Evolutionary conservation across 2,113 vertebrate species (phyloP).

Genomic region (Brienomyrus longianalis): DNA sequence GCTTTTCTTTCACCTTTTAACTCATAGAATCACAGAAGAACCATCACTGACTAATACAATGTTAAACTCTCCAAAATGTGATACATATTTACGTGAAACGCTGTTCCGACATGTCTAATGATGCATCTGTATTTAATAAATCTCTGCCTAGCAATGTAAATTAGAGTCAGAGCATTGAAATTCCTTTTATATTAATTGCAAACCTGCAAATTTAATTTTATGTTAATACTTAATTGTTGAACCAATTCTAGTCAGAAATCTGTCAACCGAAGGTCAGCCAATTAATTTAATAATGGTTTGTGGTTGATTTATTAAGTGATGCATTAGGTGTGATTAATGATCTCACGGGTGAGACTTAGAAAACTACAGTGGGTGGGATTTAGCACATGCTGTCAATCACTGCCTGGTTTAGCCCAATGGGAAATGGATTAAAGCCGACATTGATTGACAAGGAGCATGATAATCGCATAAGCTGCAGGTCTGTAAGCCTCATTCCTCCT

Average conservation of each 20-base stretch:
- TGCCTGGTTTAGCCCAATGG: background rate
- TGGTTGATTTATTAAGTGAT: background rate
- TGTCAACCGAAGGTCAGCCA: background rate
- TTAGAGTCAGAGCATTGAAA: background rate
- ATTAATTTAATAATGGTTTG: background rate
- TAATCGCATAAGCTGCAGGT: background rate
- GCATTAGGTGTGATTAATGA: background rate
- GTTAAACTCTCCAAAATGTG: background rate
- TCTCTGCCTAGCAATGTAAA: background rate
- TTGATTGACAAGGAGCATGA: background rate
- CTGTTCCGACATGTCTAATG: background rate
- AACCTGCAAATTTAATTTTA: background rate
- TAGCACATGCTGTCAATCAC: background rate
- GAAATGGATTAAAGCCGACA: background rate
- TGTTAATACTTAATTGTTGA: background rate
- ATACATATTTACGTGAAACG: background rate
- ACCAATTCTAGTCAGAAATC: background rate
- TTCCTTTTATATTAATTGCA: background rate
- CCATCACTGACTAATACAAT: background rate
- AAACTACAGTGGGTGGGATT: background rate
- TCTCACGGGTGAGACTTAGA: background rate
- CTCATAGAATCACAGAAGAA: background rate
- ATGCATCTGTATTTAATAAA: background rate
- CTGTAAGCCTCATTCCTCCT: background rate
- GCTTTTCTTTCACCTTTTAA: background rate